These are phyloP conservation scores for Puntigrus tetrazona DNA, from an alignment of 2,113 vertebrate genomes.

Conservation along the genomic window DNA sequence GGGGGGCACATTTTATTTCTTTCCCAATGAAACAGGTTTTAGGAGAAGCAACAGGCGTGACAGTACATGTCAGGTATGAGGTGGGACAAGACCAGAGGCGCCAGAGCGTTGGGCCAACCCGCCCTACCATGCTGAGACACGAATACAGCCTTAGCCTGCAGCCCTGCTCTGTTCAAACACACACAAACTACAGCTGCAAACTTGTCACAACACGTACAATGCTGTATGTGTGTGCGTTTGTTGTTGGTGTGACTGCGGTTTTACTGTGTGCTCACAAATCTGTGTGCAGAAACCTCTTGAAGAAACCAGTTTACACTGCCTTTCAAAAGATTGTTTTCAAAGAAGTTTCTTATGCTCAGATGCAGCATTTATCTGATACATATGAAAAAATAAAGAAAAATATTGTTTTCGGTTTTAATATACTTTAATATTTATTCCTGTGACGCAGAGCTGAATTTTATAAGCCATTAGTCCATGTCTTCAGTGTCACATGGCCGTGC, in stretches of 20 bases:
- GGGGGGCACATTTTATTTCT: conserved; percentile 55
- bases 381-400: too few species aligned
- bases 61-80: conserved; percentile 93
- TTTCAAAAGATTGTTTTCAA: background rate
- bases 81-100: conserved; percentile 99
- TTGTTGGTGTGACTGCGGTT: background rate
- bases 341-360: background rate
- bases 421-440: background rate
- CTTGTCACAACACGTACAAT: conserved; percentile 82
- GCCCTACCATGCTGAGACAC: conserved; percentile 88
- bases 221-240: conserved; percentile 63
- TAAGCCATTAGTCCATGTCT: too few species aligned
- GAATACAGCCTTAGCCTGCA: conserved; percentile 89
- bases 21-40: conserved; percentile 81
- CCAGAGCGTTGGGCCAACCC: conserved; percentile 86
- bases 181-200: conserved; percentile 84
- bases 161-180: conserved; percentile 86
- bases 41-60: conserved; percentile 85
- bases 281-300: background rate
- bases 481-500: too few species aligned
- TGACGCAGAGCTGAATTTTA: background rate
- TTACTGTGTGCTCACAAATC: conserved; percentile 18
- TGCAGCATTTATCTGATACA: background rate
- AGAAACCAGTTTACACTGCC: background rate
- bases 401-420: background rate